Base-by-base conservation (phyloP, 1,140 invertebrate genomes). In the Portunus trituberculatus region DNA sequence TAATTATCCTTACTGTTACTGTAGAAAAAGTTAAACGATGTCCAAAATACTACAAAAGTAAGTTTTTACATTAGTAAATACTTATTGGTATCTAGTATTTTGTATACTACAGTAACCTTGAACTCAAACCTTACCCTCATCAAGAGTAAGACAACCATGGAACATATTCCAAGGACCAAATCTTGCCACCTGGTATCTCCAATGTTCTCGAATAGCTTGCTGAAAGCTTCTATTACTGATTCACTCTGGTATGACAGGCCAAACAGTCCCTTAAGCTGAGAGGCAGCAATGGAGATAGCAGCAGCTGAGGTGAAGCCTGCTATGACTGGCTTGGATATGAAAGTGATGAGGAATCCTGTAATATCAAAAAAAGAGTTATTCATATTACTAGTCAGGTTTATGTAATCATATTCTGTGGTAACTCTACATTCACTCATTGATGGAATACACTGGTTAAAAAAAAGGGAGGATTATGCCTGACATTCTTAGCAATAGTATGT, bases 241-340 rank as follows among this genome's bases (percentile, higher is more conserved):
- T 96, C 96, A 83, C 96, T 83, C n/a, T 67, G 39, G 20, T 94
- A 94, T 6, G 31, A 97, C 7, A 99, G 97, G 0, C 98, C 99
- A 20, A 99, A 97, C 0, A 99, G 97, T 92, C 98, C 98, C 97
- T 99, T 99, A 0, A 99, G 97, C 97, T 99, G 99, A 0, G 98
- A 98, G 8, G 98, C 98, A 2, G 98, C 98, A 88, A 99, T 99
- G 87, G 99, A 99, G 10, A 99, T 98, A 28, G 99, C 99, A 0
- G 99, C 99, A 0, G 98, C 98, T 14, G 98, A 98, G 10, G 98
- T 99, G 96, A 99, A 99, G 1, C 98, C 98, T 91, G 98, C 98
- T 46, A 99, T 98, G 0, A 99, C 98, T 4, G 99, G 98, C 87
- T 98, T 98, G 0, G 99, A 99, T 96, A 99, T 99, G 97, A 99